These are phyloP conservation scores for Protonemura montana DNA, from an alignment of 2,888 invertebrate genomes.

Conservation along the genomic window DNA sequence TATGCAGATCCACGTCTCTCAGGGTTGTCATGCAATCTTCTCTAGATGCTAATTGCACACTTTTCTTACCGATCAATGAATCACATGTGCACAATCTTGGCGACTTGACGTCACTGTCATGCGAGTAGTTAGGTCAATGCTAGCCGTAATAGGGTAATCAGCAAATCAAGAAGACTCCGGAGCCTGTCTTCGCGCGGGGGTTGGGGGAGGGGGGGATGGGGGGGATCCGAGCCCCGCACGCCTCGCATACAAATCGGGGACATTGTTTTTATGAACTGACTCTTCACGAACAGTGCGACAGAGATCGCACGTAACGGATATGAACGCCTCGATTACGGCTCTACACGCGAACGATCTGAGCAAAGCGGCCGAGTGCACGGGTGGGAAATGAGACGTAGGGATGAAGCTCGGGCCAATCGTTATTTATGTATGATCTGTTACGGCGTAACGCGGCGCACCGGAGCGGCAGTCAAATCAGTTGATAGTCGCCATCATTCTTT, in stretches of 20 bases:
- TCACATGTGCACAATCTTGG: neutral
- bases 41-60: neutral
- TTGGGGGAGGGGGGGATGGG: too few species aligned
- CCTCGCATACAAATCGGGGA: too few species aligned
- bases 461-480: neutral
- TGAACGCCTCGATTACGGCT: too few species aligned
- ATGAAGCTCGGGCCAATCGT: neutral
- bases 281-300: too few species aligned
- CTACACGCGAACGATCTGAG: too few species aligned
- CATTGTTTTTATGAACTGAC: too few species aligned
- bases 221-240: too few species aligned
- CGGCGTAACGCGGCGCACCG: neutral
- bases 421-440: neutral
- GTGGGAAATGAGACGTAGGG: neutral
- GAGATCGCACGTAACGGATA: too few species aligned
- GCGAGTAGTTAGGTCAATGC: conserved; percentile 19
- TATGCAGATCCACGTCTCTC: neutral
- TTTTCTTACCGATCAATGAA: neutral
- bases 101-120: neutral
- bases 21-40: neutral
- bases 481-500: neutral
- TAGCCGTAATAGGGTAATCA: neutral
- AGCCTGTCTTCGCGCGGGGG: too few species aligned
- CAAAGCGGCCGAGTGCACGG: too few species aligned
- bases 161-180: neutral